Conservation (phyloP, 2,888 invertebrate genomes). For the Acanthosepion esculentum region DNA sequence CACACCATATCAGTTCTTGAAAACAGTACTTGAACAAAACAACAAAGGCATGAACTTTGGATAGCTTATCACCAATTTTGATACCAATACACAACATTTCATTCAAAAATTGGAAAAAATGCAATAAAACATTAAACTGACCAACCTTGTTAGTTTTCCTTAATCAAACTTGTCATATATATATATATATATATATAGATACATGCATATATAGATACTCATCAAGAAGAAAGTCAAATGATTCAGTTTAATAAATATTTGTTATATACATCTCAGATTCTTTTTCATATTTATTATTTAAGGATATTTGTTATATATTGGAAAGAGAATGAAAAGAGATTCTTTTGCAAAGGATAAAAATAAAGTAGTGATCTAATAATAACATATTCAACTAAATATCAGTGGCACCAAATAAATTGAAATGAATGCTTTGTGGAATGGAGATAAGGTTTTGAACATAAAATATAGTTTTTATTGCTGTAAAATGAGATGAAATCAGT, state of each 20-base stretch:
- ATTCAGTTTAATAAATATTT: background rate
- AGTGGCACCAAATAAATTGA: constrained; percentile 8
- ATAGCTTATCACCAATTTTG: too few relatives aligned
- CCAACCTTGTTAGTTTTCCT: too few relatives aligned
- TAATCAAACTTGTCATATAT: background rate
- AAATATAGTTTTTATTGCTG: background rate
- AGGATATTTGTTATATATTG: background rate
- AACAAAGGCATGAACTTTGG: too few relatives aligned
- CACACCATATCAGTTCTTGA: too few relatives aligned
- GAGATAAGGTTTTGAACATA: background rate
- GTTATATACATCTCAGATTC: background rate
- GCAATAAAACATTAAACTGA: too few relatives aligned
- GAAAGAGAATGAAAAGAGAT: background rate
- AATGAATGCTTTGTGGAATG: background rate
- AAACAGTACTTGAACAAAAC: too few relatives aligned
- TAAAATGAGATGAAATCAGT: background rate
- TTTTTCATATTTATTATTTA: background rate
- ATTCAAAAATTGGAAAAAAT: too few relatives aligned
- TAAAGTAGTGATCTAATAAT: background rate
- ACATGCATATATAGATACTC: too few relatives aligned
- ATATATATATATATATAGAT: background rate
- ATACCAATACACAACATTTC: too few relatives aligned
- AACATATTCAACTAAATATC: background rate
- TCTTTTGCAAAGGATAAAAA: background rate
- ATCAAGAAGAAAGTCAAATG: background rate